Conservation (phyloP, 2,797 vertebrate species). For the Oceanodroma leucorhoa region DNA sequence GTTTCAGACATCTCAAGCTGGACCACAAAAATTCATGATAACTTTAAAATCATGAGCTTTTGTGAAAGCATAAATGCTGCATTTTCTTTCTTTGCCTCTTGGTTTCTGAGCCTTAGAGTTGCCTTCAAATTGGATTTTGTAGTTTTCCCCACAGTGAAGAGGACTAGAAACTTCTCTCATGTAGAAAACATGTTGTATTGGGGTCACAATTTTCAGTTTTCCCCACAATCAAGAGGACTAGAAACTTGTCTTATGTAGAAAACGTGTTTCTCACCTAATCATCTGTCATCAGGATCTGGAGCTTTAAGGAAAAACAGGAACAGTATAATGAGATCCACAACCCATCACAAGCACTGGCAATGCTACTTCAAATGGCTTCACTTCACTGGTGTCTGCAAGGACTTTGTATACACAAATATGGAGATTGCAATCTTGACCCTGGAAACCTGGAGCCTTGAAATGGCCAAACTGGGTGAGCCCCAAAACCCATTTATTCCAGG, state of each 20-base stretch:
- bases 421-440: neutral
- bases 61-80: neutral
- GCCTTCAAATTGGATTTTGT: neutral
- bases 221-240: neutral
- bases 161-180: neutral
- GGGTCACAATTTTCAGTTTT: neutral
- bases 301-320: conserved; percentile 1
- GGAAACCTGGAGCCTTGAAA: neutral
- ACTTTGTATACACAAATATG: neutral
- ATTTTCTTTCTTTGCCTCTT: neutral
- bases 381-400: neutral
- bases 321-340: neutral
- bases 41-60: neutral
- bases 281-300: conserved; percentile 5
- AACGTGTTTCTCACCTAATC: neutral
- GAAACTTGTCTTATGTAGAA: neutral
- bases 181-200: neutral
- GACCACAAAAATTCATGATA: neutral
- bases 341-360: neutral
- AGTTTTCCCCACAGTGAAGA: neutral
- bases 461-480: neutral
- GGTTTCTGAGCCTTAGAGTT: neutral
- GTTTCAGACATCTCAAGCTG: neutral
- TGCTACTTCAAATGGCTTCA: neutral
- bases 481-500: neutral